Base-by-base conservation (phyloP, 2,888 invertebrate genomes). In the Coelogynopora nodosa region DNA sequence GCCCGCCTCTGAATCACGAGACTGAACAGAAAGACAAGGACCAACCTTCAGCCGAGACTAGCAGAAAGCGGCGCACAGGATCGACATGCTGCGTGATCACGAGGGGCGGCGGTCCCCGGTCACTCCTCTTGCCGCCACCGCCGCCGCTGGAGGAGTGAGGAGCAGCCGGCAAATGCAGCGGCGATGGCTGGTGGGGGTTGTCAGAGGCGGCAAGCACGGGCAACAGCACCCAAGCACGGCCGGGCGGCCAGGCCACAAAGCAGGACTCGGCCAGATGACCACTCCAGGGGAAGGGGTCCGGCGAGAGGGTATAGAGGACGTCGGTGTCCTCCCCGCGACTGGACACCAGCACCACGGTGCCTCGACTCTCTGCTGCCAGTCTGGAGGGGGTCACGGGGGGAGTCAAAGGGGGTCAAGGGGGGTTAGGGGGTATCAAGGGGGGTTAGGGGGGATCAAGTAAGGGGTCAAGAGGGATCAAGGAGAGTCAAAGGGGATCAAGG, bases 51-150 rank as follows among this genome's bases (percentile, higher is more conserved):
- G 80, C 86, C 1, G 87, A 87, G 18, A 87, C 74, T 87, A 97
- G 94, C 5, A 97, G 95, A 92, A 96, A 95, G 90, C 94, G 94
- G 67, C 94, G 93, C 0, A 95, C 94, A 18, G 94, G 93, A 89
- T 95, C 94, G 88, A 94, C 93, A 89, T 95, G 95, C 89, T 95
- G 95, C 0, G 94, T 93, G 2, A 95, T 94, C 0, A 94, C 93
- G 81, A 94, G 92, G 0, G 95, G 95, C 0, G 94, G 94, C 30
- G 28, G 29, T 23, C n/a, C 2, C 30, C 26, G 30, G 5, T n/a
- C 23, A 31, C 26, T 31, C 18, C 27, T 31, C 2, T 31, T 31
- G 49, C 49, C 31, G 0, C 49, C 49, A 84, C 49, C 84, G 26
- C 49, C 49, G 49, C 49, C 49, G 18, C 49, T 18, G n/a, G n/a